Conservation (phyloP, 2,797 vertebrate genomes). For the Lacerta viridis region DNA sequence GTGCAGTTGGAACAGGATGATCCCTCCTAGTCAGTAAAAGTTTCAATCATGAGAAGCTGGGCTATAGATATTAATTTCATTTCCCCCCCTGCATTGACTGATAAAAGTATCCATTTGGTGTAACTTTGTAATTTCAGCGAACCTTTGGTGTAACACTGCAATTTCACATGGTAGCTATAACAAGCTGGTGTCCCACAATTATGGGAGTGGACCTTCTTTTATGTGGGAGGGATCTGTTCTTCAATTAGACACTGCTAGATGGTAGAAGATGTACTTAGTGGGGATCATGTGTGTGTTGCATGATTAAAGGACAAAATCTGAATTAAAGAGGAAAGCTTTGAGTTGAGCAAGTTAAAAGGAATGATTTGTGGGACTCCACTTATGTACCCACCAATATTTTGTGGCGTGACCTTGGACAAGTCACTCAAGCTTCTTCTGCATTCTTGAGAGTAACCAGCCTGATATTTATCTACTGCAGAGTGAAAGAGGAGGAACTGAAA, state of each 20-base stretch:
- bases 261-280: neutral
- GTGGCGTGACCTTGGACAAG: rapidly evolving
- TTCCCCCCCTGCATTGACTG: neutral
- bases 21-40: slow-evolving; percentile 12
- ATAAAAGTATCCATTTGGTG: neutral
- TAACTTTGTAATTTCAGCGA: neutral
- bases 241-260: neutral
- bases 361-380: slow-evolving; percentile 2
- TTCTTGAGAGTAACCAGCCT: neutral
- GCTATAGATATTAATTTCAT: slow-evolving; percentile 30
- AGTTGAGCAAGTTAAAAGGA: neutral
- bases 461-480: neutral
- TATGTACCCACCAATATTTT: rapidly evolving
- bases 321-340: neutral
- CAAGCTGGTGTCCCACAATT: neutral
- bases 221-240: neutral
- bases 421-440: rapidly evolving
- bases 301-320: neutral
- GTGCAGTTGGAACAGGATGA: neutral
- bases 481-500: neutral
- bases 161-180: slow-evolving; percentile 3
- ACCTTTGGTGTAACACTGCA: slow-evolving; percentile 19
- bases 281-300: neutral
- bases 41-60: neutral
- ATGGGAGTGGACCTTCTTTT: neutral